These are phyloP conservation scores for Zaprionus lachaisei DNA, from an alignment of 1,140 invertebrate genomes.

Conservation along the genomic window DNA sequence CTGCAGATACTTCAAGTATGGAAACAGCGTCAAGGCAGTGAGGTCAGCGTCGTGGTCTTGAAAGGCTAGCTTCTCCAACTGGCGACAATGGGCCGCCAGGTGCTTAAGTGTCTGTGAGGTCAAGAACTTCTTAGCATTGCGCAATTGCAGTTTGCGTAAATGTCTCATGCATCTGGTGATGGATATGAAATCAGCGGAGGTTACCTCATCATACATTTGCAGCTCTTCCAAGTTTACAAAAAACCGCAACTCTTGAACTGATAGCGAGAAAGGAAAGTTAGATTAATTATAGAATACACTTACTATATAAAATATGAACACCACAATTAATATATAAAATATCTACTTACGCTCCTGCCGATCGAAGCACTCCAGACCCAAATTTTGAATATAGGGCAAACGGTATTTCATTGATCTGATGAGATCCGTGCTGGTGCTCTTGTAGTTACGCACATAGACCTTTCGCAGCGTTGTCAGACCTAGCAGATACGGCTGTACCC, in stretches of 20 bases:
- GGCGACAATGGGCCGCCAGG: constrained; percentile 45
- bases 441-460: constrained; percentile 66
- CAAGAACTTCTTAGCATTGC: constrained; percentile 64
- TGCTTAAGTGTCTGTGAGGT: constrained; percentile 59
- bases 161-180: constrained; percentile 54
- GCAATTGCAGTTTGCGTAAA: constrained; percentile 54
- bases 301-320: not conserved
- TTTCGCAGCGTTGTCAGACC: constrained; percentile 42
- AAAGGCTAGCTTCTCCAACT: constrained; percentile 61
- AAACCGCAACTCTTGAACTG: constrained; percentile 65
- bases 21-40: constrained; percentile 50
- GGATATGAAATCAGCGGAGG: constrained; percentile 52
- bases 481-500: constrained; percentile 51
- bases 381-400: constrained; percentile 50
- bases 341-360: constrained; percentile 56
- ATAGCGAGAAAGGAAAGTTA: not conserved
- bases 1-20: constrained; percentile 58
- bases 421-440: constrained; percentile 65
- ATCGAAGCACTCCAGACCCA: constrained; percentile 64
- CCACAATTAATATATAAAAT: not conserved
- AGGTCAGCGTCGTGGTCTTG: constrained; percentile 67
- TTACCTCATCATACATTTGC: constrained; percentile 64
- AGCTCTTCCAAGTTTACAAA: constrained; percentile 61
- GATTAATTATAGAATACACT: not conserved
- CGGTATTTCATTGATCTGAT: constrained; percentile 47